Conservation (phyloP, 2,797 vertebrate species). For the Phataginus tetradactyla region DNA sequence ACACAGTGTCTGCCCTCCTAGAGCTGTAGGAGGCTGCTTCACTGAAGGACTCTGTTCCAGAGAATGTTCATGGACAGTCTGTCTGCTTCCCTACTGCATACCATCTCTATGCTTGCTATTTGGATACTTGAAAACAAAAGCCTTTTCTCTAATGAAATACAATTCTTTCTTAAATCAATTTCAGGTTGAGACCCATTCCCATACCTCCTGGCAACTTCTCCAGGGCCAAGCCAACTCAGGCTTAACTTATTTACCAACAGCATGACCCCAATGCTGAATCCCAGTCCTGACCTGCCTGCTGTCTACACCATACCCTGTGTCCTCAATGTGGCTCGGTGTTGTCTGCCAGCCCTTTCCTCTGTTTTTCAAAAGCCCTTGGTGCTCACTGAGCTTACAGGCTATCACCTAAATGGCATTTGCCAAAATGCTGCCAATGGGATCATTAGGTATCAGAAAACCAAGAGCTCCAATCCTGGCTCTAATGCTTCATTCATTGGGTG, state of each 20-base stretch:
- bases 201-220: neutral
- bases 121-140: neutral
- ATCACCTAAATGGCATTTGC: neutral
- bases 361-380: neutral
- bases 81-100: neutral
- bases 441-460: neutral
- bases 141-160: neutral
- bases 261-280: fast-evolving
- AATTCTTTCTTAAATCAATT: neutral
- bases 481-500: neutral
- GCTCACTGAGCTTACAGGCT: neutral
- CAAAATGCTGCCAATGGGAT: neutral
- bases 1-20: neutral
- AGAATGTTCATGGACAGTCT: neutral
- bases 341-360: neutral
- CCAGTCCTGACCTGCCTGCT: neutral
- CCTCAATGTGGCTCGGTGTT: neutral
- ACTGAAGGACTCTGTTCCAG: neutral
- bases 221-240: neutral
- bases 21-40: neutral
- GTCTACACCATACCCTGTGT: neutral
- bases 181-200: neutral
- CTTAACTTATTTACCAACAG: neutral
- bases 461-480: neutral
- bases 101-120: neutral